Percentiles rank a stretch among this genome's conserved stretches.
Conservation (phyloP, 92 coral and sea anemone species). For the Nematostella vectensis region DNA sequence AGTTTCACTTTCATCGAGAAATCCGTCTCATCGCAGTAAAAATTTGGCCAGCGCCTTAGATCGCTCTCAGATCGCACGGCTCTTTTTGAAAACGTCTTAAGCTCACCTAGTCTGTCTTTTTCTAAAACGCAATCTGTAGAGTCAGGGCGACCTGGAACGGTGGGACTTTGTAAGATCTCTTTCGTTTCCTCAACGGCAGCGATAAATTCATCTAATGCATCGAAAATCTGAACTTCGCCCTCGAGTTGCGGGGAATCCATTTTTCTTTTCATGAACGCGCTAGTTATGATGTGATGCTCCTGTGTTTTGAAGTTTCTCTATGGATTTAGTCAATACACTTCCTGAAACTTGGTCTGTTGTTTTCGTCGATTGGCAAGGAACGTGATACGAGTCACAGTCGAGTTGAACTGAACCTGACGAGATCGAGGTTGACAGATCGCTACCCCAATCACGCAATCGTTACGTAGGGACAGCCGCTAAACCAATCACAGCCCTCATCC, state of each 20-base stretch:
- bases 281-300: too few relatives aligned
- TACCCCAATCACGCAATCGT: too few relatives aligned
- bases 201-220: constrained; percentile 76
- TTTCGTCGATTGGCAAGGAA: too few relatives aligned
- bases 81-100: constrained; percentile 17
- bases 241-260: constrained; percentile 25
- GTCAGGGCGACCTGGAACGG: constrained; percentile 61
- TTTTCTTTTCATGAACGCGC: not conserved
- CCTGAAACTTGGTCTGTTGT: too few relatives aligned
- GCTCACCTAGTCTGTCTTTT: constrained; percentile 19
- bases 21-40: constrained; percentile 46
- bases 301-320: not conserved
- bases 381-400: too few relatives aligned
- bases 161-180: constrained; percentile 68
- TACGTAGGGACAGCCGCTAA: too few relatives aligned
- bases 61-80: constrained; percentile 42
- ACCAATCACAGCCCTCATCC: too few relatives aligned
- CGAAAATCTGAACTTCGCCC: constrained; percentile 41
- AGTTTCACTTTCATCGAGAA: constrained; percentile 35
- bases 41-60: constrained; percentile 30
- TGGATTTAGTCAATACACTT: too few relatives aligned
- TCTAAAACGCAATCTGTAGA: constrained; percentile 28
- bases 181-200: constrained; percentile 86
- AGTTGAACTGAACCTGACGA: too few relatives aligned
- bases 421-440: too few relatives aligned